Evolutionary conservation across 2,113 vertebrate genomes (phyloP), one percentile per base, ranked within the genome.

Genomic region (Mastomys coucha): DNA sequence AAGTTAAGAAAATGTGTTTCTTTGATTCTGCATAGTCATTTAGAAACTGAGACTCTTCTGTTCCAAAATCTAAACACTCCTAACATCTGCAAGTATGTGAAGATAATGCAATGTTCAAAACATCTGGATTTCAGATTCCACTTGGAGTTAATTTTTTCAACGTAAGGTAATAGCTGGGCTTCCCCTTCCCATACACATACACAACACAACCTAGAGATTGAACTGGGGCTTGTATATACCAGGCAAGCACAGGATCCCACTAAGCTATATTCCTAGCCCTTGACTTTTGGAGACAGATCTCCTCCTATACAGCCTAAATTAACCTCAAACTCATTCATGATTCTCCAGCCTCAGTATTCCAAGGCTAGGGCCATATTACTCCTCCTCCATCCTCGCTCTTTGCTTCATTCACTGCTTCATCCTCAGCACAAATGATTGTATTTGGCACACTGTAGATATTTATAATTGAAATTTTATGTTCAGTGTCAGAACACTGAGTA

Each of bases 111-210:
- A 53, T 78, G 76, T 53, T 33, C 45, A 39, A 77, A 91, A 51
- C 39, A 53, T 67, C 36, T 86, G n/a, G 22, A 91, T 92, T 91
- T 94, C 88, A 63, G 17, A 88, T 45, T 95, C 42, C 20, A 95
- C 51, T 93, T 60, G 60, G 51, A 95, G 36, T 76, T 77, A 93
- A 67, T 80, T 91, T 91, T 91, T 93, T 88, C 28, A 60, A 92
- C 6, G 63, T 63, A 22, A 77, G 39, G 3, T 78, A 91, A 49
- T 49, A 42, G 22, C 20, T 88, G 36, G 2, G 24, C 58, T 24
- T 51, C 26, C 7, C 28, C 45, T 14, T 26, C 26, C 49, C 28
- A 45, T 42, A 49, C 42, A 76, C 28, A 42, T 42, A 45, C 13
- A 76, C 45, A 51, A 77, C 45, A 78, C 28, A 78, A 42, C 51